Conservation (phyloP, 2,113 vertebrate genomes). For the Tetrao urogallus region DNA sequence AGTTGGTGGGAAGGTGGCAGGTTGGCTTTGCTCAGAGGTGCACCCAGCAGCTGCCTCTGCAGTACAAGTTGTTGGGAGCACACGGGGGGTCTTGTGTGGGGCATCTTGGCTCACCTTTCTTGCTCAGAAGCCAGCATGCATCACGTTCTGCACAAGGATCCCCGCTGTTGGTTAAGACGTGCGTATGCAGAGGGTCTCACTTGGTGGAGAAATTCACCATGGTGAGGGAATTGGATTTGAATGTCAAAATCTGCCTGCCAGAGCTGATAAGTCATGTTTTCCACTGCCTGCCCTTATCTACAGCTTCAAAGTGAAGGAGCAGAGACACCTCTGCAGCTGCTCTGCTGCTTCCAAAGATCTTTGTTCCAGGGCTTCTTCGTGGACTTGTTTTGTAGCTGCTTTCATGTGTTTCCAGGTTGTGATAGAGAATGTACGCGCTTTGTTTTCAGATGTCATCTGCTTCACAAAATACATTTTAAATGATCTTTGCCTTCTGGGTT, state of each 20-base stretch:
- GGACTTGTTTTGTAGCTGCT: not conserved
- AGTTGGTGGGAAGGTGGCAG: accelerated
- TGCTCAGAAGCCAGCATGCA: not conserved
- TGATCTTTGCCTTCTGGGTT: not conserved
- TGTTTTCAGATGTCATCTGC: not conserved
- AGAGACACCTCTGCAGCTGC: not conserved
- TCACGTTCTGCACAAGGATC: accelerated
- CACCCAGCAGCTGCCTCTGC: not conserved
- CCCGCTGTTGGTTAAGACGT: accelerated
- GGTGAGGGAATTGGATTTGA: not conserved
- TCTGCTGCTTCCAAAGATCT: not conserved
- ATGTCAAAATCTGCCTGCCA: not conserved
- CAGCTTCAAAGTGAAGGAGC: not conserved
- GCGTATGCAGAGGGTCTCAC: not conserved
- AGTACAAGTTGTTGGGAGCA: accelerated
- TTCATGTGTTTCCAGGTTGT: not conserved
- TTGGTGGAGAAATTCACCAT: accelerated
- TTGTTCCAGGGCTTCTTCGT: not conserved
- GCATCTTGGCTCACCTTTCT: accelerated
- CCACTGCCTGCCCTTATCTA: not conserved
- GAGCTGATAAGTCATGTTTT: not conserved
- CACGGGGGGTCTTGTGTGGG: too few species aligned
- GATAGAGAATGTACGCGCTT: not conserved
- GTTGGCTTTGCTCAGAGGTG: accelerated
- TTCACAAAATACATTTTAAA: not conserved